phyloP scores from a whole-genome alignment of 53 echinoderm and acorn worm species.

The Echinometra lucunter region DNA sequence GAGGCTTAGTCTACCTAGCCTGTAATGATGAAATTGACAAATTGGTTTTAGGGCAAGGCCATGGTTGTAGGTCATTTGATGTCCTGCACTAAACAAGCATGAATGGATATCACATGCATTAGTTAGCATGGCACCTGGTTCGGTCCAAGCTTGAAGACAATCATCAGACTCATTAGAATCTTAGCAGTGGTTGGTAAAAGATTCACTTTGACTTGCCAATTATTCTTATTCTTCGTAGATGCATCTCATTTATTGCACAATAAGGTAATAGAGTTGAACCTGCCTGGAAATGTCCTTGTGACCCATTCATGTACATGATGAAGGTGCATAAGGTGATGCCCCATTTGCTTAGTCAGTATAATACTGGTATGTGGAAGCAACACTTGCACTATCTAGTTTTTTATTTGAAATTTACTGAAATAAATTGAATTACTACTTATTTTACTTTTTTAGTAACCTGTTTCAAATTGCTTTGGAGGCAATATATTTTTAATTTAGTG shows the following conservation, averaged over 20 bases:
- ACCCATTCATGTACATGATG: not conserved
- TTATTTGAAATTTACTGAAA: slow-evolving; percentile 12
- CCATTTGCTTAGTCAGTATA: not conserved
- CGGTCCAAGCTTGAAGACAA: too few relatives aligned
- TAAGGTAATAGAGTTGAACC: not conserved
- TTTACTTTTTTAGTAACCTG: not conserved
- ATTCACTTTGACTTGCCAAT: too few relatives aligned
- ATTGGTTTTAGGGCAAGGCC: not conserved
- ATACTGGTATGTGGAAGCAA: not conserved
- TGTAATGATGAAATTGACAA: not conserved
- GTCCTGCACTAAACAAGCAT: too few relatives aligned
- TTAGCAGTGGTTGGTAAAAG: too few relatives aligned
- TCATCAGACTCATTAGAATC: too few relatives aligned
- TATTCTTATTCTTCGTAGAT: not conserved
- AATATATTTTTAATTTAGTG: too few relatives aligned
- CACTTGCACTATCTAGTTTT: not conserved
- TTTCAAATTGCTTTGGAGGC: not conserved
- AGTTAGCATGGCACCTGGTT: too few relatives aligned
- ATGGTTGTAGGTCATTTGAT: too few relatives aligned
- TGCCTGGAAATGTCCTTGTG: not conserved
- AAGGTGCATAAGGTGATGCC: not conserved
- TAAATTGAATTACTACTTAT: not conserved
- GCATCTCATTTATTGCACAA: not conserved
- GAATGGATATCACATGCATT: too few relatives aligned
- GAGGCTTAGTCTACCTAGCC: too few relatives aligned